phyloP scores from a whole-genome alignment of 2,888 invertebrate species.

The Parelbella ahira region DNA sequence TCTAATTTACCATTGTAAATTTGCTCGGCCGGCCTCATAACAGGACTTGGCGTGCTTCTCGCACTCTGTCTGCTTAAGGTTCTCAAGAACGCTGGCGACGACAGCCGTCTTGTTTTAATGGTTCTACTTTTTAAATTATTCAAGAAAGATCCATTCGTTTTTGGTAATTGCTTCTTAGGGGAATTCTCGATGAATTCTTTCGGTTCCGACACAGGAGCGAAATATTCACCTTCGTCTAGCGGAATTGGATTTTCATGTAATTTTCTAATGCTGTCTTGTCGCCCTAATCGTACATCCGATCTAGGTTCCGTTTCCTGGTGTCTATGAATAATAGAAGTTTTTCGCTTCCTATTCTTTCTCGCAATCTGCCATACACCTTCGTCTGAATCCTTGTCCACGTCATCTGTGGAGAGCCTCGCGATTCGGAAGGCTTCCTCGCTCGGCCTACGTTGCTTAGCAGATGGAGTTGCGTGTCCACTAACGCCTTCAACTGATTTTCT shows the following conservation, averaged over 20 bases:
- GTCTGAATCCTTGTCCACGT: conserved; percentile 73
- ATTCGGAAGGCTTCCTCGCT: conserved; percentile 87
- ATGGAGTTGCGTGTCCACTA: conserved; percentile 72
- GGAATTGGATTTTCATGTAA: conserved; percentile 75
- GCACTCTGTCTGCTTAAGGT: conserved; percentile 76
- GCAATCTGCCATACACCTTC: conserved; percentile 71
- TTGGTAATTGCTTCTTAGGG: conserved; percentile 53
- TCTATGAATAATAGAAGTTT: conserved; percentile 65
- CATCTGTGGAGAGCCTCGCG: conserved; percentile 80
- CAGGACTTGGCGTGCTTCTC: conserved; percentile 64
- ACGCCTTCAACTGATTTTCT: conserved; percentile 85
- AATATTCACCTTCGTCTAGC: conserved; percentile 79
- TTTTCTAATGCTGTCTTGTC: conserved; percentile 58
- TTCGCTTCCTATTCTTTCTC: conserved; percentile 72
- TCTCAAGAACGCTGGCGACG: conserved; percentile 81
- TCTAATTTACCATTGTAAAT: conserved; percentile 61
- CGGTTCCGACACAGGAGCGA: conserved; percentile 70
- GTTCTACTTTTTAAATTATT: conserved; percentile 71
- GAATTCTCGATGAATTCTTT: conserved; percentile 55
- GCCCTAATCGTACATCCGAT: conserved; percentile 14
- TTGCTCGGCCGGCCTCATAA: conserved; percentile 52
- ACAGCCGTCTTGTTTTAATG: conserved; percentile 75
- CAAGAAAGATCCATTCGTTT: conserved; percentile 73
- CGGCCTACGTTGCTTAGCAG: conserved; percentile 83
- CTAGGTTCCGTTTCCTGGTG: conserved; percentile 55